Evolutionary conservation across 2,113 vertebrate species (phyloP), one percentile per base, ranked within the genome.

Genomic region (Xenopus borealis): DNA sequence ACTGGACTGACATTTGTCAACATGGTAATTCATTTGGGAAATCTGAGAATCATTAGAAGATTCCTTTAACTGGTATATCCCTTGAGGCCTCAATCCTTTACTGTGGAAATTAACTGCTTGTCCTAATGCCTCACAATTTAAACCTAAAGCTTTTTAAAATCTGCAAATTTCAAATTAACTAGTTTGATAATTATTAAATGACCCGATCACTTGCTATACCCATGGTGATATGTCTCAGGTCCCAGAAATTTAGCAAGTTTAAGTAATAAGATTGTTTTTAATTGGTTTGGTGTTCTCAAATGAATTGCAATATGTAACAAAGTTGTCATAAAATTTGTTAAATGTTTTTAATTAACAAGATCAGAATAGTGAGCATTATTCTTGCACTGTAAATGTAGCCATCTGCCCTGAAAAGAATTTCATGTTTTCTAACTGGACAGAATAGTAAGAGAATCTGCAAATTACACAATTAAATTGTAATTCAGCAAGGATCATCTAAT

Each of bases 141-240:
- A 67, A 61, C 40, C 55, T 61, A 50, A 57, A 18, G 45, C 45
- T 62, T 75, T 62, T 75, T 65, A 68, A 67, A 66, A 12, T 58
- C 64, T 61, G 59, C 65, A 75, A 20, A 66, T 68, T 52, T 27
- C 23, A 27, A 27, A 27, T 52, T 75, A 75, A 62, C 55, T 61
- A 68, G 45, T 65, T 75, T 68, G 64, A 75, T 75, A 67, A 75
- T 75, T 75, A 67, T 68, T 50, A 75, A 75, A 75, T 61, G 55
- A 75, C 53, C 64, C 57, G 44, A 62, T 68, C 65, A 68, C 72
- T 75, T 75, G 13, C 57, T 68, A 61, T 67, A 50, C 55, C 72
- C 64, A 75, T 27, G 13, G 20, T 61, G 65, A 75, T 75, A 20
- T 68, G 72, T 68, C 55, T 68, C 55, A 61, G 55, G 64, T 8